Percentiles rank a stretch among this genome's conserved stretches.
These are phyloP conservation scores for Acrocephalus arundinaceus DNA, from an alignment of 2,113 vertebrate genomes.

Conservation along the genomic window DNA sequence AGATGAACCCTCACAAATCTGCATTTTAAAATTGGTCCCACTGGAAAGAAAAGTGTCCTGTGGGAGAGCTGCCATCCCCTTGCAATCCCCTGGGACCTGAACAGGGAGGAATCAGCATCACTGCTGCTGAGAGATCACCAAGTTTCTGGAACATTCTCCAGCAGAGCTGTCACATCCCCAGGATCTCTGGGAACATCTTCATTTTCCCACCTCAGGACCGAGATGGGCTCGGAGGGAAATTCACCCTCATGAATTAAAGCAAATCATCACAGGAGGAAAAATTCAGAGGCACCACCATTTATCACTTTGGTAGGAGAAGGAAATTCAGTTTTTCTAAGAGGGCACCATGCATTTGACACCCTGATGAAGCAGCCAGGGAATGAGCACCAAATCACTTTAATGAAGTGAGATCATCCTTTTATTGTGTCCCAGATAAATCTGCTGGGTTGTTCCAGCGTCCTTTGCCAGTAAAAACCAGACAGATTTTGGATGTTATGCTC, in stretches of 20 bases:
- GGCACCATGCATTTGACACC: slow-evolving; percentile 53
- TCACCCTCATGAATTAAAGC: neutral
- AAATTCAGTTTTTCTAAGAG: neutral
- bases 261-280: neutral
- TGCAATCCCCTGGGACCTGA: neutral
- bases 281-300: neutral
- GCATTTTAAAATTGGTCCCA: neutral
- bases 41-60: neutral
- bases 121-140: no score
- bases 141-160: neutral
- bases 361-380: slow-evolving; percentile 70
- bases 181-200: neutral
- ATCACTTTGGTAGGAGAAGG: neutral
- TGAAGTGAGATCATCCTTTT: slow-evolving; percentile 43
- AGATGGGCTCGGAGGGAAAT: neutral
- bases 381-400: slow-evolving; percentile 5
- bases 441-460: neutral
- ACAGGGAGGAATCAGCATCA: neutral
- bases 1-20: neutral
- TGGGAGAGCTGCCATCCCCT: neutral
- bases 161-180: neutral
- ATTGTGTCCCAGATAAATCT: slow-evolving; percentile 12
- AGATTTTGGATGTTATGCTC: neutral
- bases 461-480: neutral
- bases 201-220: neutral